Evolutionary conservation across 2,888 invertebrate genomes (phyloP).

Genomic region (Hermaeophaga mercurialis): DNA sequence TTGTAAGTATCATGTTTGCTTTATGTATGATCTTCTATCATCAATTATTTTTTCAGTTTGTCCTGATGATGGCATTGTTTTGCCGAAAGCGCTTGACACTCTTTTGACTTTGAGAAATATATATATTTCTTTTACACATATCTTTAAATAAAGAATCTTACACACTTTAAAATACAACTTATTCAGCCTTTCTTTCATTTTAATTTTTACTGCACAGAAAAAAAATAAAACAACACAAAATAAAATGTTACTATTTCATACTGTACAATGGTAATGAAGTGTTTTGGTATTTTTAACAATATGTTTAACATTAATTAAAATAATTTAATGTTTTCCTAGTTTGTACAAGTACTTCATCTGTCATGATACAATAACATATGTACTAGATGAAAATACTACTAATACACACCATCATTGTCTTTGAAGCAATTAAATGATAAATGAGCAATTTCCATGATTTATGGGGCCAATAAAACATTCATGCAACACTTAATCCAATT

Average conservation of each 20-base stretch:
- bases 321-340: constrained; percentile 50
- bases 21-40: too few relatives aligned
- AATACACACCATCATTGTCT: constrained; percentile 9
- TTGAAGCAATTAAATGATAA: constrained; percentile 16
- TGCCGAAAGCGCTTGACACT: too few relatives aligned
- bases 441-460: not conserved
- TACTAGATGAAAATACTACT: constrained; percentile 40
- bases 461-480: too few relatives aligned
- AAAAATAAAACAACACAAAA: constrained; percentile 32
- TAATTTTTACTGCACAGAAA: constrained; percentile 2
- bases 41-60: too few relatives aligned
- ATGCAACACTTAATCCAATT: not conserved
- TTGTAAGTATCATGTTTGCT: too few relatives aligned
- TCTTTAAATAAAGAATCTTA: too few relatives aligned
- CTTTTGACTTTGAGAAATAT: too few relatives aligned
- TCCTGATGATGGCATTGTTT: too few relatives aligned
- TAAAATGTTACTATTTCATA: constrained; percentile 36
- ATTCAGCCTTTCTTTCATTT: constrained; percentile 4
- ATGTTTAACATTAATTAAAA: constrained; percentile 39
- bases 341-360: constrained; percentile 47
- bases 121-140: too few relatives aligned
- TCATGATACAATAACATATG: constrained; percentile 34
- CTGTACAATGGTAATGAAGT: constrained; percentile 42
- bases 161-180: too few relatives aligned
- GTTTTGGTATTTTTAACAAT: not conserved